phyloP scores from a whole-genome alignment of 2,113 vertebrate genomes.

The Rhombomys opimus region DNA sequence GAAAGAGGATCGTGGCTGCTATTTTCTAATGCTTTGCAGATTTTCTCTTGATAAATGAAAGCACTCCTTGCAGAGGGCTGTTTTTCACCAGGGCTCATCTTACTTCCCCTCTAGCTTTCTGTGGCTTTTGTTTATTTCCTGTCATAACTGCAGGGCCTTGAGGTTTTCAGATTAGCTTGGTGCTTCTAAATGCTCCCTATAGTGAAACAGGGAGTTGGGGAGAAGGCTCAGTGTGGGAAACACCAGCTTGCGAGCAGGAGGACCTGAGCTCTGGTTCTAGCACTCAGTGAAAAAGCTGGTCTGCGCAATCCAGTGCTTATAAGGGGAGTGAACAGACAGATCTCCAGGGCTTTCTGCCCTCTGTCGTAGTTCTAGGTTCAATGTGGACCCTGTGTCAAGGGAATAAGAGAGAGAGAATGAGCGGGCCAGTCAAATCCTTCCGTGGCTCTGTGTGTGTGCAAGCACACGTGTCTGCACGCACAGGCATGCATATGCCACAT shows the following conservation, averaged over 20 bases:
- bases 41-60: slow-evolving; percentile 4
- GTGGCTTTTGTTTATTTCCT: background rate
- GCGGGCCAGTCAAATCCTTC: background rate
- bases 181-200: slow-evolving; percentile 75
- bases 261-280: background rate
- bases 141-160: slow-evolving; percentile 57
- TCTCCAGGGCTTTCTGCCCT: background rate
- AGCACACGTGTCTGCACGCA: background rate
- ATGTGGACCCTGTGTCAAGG: background rate
- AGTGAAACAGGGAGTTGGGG: background rate
- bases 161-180: slow-evolving; percentile 41
- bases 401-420: background rate
- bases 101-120: slow-evolving; percentile 54
- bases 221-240: background rate
- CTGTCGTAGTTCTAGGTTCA: background rate
- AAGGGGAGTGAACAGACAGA: background rate
- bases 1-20: background rate
- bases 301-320: too few relatives aligned
- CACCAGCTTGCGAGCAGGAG: too few relatives aligned
- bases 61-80: background rate
- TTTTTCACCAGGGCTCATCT: slow-evolving; percentile 32
- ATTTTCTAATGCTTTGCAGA: background rate
- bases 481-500: too few relatives aligned
- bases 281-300: background rate
- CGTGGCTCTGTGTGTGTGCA: background rate